Base-by-base conservation (phyloP, 30 jellyfish, hydroid and myxozoan genomes). In the Turritopsis rubra region DNA sequence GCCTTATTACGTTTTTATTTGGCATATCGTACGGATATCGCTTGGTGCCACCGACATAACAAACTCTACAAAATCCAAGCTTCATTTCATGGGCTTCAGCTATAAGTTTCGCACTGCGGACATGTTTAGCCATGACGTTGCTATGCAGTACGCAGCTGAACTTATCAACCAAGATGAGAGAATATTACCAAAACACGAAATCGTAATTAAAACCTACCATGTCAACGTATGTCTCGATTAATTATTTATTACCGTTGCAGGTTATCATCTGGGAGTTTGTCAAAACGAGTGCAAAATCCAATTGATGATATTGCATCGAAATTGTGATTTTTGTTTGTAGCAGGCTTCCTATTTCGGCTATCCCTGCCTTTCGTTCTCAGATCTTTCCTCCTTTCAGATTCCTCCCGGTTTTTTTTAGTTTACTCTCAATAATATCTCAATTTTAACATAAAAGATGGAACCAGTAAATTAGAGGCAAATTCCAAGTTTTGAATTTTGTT, bases 101-200 rank as follows among this genome's bases (percentile, higher is more conserved):
- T 41, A 41, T 13, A 41, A 41, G 13, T 41, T 3, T 13, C 5
- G 60, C 9, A 41, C 60, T 41, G 60, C 9, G 5, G 60, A 41
- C 60, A 41, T 41, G 60, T 41, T 41, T 41, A 41, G 60, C 60
- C 60, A 41, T 3, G 9, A 41, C 13, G 60, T 41, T 5, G 77
- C 77, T n/a, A 68, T 68, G 30, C 77, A 27, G 28, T 23, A 23
- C 30, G 77, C 77, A 68, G 77, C 30, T 8, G 77, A 68, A 19
- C 30, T n/a, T 19, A 68, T 68, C 9, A 68, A 68, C 77, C 77
- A 68, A 68, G 77, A 68, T 19, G 77, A 68, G 28, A 23, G 77
- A 0, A 68, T 68, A 68, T 22, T 68, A 0, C 77, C 77, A 9
- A 68, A 68, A n/a, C 8, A 68, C 30, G 77, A 68, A 68, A 68